Percentiles rank a stretch among this genome's conserved stretches.
These are phyloP conservation scores for Drosophila silvestris DNA, from an alignment of 2,888 invertebrate species.

Conservation along the genomic window DNA sequence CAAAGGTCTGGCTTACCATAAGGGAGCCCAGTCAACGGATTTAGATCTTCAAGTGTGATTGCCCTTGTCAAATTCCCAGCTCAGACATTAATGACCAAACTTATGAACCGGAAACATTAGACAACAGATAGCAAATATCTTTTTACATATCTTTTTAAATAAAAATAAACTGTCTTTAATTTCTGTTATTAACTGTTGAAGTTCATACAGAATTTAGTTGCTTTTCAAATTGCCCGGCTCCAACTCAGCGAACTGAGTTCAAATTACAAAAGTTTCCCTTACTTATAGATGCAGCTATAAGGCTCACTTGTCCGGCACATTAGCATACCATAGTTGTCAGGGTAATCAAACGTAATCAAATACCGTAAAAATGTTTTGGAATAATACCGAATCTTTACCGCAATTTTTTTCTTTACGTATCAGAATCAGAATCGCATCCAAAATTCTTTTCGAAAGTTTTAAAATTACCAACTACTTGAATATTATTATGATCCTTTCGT, in stretches of 20 bases:
- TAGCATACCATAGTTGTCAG: not conserved
- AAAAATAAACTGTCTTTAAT: not conserved
- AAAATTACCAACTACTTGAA: not conserved
- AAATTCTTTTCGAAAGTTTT: not conserved
- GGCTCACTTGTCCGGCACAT: not conserved
- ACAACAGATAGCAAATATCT: not conserved
- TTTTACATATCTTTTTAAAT: not conserved
- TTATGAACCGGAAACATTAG: not conserved
- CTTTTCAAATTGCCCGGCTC: no score
- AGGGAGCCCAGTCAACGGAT: not conserved
- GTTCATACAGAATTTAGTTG: not conserved
- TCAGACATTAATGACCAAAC: not conserved
- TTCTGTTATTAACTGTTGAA: not conserved
- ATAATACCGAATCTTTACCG: not conserved
- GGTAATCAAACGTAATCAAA: not conserved
- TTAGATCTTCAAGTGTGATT: slow-evolving; percentile 10
- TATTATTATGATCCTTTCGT: not conserved
- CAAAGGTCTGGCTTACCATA: not conserved
- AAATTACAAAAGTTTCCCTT: not conserved
- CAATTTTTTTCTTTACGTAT: no score
- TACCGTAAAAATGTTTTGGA: not conserved
- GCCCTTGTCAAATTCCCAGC: slow-evolving; percentile 5
- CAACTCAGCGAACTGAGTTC: not conserved
- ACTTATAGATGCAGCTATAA: not conserved
- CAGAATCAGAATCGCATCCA: not conserved